Evolutionary conservation across 1,140 invertebrate genomes (phyloP).

Genomic region (Cotesia glomerata): DNA sequence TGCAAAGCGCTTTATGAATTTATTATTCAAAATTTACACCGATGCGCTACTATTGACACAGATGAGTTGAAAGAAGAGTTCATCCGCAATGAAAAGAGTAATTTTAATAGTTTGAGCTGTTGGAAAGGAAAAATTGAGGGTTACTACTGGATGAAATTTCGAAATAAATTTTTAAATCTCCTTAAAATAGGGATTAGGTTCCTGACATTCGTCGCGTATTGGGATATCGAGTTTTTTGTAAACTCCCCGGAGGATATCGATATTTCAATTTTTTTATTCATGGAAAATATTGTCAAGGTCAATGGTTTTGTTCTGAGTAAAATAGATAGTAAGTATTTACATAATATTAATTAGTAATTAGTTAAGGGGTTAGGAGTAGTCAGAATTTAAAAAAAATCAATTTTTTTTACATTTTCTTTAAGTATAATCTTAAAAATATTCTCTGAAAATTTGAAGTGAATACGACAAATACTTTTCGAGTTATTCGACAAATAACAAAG

Average conservation of each 20-base stretch:
- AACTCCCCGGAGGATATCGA: slow-evolving; percentile 45
- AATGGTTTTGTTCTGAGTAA: slow-evolving; percentile 45
- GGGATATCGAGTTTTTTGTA: slow-evolving; percentile 49
- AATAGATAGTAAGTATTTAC: slow-evolving; percentile 49
- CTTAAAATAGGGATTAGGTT: slow-evolving; percentile 52
- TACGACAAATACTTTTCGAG: no score
- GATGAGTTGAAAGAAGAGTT: slow-evolving; percentile 31
- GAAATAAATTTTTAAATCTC: slow-evolving; percentile 41
- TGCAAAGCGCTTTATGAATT: no score
- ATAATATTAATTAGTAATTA: no score
- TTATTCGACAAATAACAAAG: no score
- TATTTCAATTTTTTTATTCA: slow-evolving; percentile 49
- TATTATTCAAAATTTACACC: no score
- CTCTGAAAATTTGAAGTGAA: no score
- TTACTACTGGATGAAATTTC: slow-evolving; percentile 43
- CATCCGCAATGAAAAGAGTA: background rate
- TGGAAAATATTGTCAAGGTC: slow-evolving; percentile 42
- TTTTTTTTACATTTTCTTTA: no score
- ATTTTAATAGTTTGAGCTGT: background rate
- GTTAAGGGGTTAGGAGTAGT: no score
- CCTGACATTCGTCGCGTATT: slow-evolving; percentile 49
- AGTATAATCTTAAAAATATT: no score
- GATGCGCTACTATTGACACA: slow-evolving; percentile 43
- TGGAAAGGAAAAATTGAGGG: slow-evolving; percentile 16
- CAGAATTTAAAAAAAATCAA: no score